phyloP scores from a whole-genome alignment of 2,888 invertebrate species.

The Trissoscelio sp. region DNA sequence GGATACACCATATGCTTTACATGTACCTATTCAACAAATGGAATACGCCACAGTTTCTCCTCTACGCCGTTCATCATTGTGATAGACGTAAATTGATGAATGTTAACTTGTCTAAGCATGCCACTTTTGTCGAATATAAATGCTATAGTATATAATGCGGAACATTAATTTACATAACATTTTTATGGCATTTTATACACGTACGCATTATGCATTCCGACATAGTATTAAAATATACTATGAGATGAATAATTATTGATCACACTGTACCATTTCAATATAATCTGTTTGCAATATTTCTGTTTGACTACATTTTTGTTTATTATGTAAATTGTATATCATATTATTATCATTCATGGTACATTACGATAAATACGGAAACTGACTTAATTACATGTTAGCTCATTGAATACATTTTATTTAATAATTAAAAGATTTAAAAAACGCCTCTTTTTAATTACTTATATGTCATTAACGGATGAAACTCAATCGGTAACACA shows the following conservation, averaged over 20 bases:
- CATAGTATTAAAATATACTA: neutral
- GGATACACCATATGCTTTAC: conserved; percentile 53
- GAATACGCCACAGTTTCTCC: conserved; percentile 60
- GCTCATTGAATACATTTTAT: too few species aligned
- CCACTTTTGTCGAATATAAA: conserved; percentile 61
- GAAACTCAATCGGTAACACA: too few species aligned
- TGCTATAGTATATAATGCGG: conserved; percentile 21
- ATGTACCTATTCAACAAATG: conserved; percentile 63
- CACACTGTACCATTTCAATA: too few species aligned
- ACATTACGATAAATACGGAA: too few species aligned
- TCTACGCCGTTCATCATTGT: conserved; percentile 61
- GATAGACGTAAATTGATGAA: conserved; percentile 69
- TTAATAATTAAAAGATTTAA: too few species aligned
- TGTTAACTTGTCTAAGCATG: conserved; percentile 60
- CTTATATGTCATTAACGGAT: too few species aligned
- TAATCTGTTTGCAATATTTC: too few species aligned
- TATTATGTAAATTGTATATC: too few species aligned
- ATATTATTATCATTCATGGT: too few species aligned
- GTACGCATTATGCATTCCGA: neutral
- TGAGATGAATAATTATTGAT: neutral
- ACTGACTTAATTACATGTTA: too few species aligned
- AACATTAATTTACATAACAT: conserved; percentile 48
- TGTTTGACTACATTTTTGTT: too few species aligned
- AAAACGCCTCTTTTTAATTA: too few species aligned
- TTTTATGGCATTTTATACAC: conserved; percentile 22